Evolutionary conservation across 1,140 invertebrate species (phyloP).

Genomic region (Oryzaephilus surinamensis): DNA sequence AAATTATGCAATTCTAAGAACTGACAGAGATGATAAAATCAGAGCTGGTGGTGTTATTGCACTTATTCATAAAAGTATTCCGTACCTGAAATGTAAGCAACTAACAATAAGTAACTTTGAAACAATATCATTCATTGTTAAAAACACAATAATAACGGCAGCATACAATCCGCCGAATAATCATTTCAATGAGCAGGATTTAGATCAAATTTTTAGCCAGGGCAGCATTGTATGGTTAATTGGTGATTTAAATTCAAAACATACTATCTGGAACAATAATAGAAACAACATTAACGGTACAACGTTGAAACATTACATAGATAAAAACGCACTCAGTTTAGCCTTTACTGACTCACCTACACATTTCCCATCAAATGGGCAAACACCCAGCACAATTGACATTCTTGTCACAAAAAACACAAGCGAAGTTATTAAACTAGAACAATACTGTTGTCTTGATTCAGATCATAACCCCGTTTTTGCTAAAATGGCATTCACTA

Average conservation of each 20-base stretch:
- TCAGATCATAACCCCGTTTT: conserved; percentile 3
- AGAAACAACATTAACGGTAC: neutral
- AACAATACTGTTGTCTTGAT: conserved; percentile 1
- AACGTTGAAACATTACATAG: neutral
- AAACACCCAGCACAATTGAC: conserved; percentile 2
- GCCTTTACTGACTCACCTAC: neutral
- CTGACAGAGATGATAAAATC: no score
- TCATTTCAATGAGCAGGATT: neutral
- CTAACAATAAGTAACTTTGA: no score
- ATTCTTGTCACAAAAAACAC: neutral
- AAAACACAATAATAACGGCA: no score
- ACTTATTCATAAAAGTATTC: no score
- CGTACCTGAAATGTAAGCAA: no score
- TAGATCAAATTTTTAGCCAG: neutral
- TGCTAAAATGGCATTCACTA: neutral
- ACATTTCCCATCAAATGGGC: neutral
- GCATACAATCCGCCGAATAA: no score
- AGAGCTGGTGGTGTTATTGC: no score
- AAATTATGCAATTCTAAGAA: no score
- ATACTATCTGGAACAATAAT: neutral
- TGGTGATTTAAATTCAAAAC: conserved; percentile 4
- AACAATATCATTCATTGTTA: no score
- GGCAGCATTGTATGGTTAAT: neutral
- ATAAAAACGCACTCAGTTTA: neutral
- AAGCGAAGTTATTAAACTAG: neutral